Percentiles rank a stretch among this genome's conserved stretches.
Evolutionary conservation across 2,797 vertebrate species (phyloP).

Genomic region (Pangasius djambal): DNA sequence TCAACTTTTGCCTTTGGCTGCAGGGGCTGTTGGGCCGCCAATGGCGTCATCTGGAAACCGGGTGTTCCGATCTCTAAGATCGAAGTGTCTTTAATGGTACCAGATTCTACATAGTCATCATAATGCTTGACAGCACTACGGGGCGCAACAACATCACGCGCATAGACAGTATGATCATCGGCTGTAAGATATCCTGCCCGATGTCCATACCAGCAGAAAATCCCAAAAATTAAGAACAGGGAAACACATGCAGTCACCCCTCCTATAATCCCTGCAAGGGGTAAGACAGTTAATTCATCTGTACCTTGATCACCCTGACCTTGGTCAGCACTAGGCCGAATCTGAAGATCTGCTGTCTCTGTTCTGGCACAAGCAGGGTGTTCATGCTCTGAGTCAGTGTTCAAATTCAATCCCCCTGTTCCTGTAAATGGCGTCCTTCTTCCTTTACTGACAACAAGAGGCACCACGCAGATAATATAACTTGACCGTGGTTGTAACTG

Average conservation of each 20-base stretch:
- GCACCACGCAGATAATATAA: slow-evolving; percentile 92
- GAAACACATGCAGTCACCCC: slow-evolving; percentile 88
- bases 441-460: slow-evolving; percentile 68
- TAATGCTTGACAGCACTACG: slow-evolving; percentile 81
- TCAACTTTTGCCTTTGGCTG: slow-evolving; percentile 82
- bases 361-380: slow-evolving; percentile 89
- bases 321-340: slow-evolving; percentile 71
- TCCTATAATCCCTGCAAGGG: slow-evolving; percentile 88
- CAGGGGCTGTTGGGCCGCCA: slow-evolving; percentile 80
- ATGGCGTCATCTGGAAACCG: slow-evolving; percentile 90
- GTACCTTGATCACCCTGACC: slow-evolving; percentile 69
- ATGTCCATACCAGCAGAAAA: slow-evolving; percentile 92
- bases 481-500: slow-evolving; percentile 89
- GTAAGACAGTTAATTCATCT: slow-evolving; percentile 80
- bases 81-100: slow-evolving; percentile 94
- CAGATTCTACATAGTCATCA: slow-evolving; percentile 90
- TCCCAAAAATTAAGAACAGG: slow-evolving; percentile 86
- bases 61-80: slow-evolving; percentile 91
- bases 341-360: slow-evolving; percentile 80
- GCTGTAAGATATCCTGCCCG: slow-evolving; percentile 81
- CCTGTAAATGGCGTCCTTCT: slow-evolving; percentile 53
- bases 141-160: slow-evolving; percentile 71
- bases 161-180: slow-evolving; percentile 79
- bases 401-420: slow-evolving; percentile 60
- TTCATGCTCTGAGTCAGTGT: slow-evolving; percentile 78